Conservation (phyloP, 2,888 invertebrate genomes). For the Troglohyphantes excavatus region DNA sequence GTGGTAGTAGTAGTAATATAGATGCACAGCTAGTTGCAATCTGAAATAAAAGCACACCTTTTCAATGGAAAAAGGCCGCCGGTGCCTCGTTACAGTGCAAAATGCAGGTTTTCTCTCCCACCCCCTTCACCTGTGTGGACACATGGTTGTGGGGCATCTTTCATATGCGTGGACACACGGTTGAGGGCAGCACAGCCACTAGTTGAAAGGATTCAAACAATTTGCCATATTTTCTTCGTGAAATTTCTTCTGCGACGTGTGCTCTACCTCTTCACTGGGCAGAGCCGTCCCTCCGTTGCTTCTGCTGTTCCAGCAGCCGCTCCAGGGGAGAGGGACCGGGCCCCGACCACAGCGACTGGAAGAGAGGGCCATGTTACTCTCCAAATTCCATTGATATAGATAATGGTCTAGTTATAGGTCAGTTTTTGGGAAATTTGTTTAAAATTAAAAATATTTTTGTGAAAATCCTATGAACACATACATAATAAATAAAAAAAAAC, state of each 20-base stretch:
- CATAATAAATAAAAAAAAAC: too few species aligned
- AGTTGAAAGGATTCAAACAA: background rate
- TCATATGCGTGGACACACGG: slow-evolving; percentile 25
- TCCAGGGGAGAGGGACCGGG: slow-evolving; percentile 91
- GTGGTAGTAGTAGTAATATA: slow-evolving; percentile 28
- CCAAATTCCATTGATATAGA: too few species aligned
- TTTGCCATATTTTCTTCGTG: slow-evolving; percentile 27
- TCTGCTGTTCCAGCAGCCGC: slow-evolving; percentile 90
- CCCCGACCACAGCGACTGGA: slow-evolving; percentile 89
- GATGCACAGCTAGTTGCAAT: slow-evolving; percentile 63
- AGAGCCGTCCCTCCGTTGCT: slow-evolving; percentile 83
- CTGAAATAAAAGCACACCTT: slow-evolving; percentile 14
- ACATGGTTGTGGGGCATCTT: slow-evolving; percentile 27
- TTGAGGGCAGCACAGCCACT: slow-evolving; percentile 17
- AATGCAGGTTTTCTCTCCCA: slow-evolving; percentile 24
- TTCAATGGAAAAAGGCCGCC: slow-evolving; percentile 41
- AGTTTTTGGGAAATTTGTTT: too few species aligned
- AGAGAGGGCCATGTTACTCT: too few species aligned
- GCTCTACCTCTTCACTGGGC: slow-evolving; percentile 81
- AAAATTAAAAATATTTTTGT: too few species aligned
- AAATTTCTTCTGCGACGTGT: background rate
- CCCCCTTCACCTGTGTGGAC: slow-evolving; percentile 15
- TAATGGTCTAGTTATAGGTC: too few species aligned
- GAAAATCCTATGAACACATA: too few species aligned
- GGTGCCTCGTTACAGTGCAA: slow-evolving; percentile 71